These are phyloP conservation scores for Candoia aspera DNA, from an alignment of 2,113 vertebrate genomes.

Conservation along the genomic window DNA sequence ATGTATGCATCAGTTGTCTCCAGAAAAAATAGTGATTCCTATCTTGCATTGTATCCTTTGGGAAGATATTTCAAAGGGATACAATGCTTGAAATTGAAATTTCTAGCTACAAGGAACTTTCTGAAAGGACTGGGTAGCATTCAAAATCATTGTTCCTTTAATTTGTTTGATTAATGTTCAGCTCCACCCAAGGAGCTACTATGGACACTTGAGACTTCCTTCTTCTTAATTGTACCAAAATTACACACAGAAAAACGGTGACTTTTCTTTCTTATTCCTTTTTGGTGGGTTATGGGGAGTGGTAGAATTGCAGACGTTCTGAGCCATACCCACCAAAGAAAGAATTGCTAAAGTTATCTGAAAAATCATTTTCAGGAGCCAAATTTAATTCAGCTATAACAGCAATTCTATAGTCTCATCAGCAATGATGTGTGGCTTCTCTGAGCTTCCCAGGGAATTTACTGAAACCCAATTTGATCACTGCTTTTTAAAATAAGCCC, in stretches of 20 bases:
- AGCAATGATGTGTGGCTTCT: background rate
- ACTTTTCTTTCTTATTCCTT: background rate
- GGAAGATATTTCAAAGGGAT: too few species aligned
- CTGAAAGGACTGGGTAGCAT: too few species aligned
- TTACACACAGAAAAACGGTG: background rate
- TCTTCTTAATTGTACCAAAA: too few species aligned
- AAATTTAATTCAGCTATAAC: background rate
- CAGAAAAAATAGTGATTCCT: too few species aligned
- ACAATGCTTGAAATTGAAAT: too few species aligned
- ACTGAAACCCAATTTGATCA: background rate
- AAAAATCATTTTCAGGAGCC: background rate
- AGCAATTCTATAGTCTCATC: background rate
- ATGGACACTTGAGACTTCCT: background rate
- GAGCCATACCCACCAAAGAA: background rate
- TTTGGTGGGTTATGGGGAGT: background rate
- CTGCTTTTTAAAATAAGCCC: background rate
- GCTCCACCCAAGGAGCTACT: background rate
- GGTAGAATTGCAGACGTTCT: too few species aligned
- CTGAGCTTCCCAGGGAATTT: background rate
- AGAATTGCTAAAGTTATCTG: background rate
- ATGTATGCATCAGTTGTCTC: too few species aligned
- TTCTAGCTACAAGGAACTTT: background rate
- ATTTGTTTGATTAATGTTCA: background rate
- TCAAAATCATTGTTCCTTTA: background rate
- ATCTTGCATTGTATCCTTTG: too few species aligned